Conservation (phyloP, 2,797 vertebrate genomes). For the Vespertilio murinus region DNA sequence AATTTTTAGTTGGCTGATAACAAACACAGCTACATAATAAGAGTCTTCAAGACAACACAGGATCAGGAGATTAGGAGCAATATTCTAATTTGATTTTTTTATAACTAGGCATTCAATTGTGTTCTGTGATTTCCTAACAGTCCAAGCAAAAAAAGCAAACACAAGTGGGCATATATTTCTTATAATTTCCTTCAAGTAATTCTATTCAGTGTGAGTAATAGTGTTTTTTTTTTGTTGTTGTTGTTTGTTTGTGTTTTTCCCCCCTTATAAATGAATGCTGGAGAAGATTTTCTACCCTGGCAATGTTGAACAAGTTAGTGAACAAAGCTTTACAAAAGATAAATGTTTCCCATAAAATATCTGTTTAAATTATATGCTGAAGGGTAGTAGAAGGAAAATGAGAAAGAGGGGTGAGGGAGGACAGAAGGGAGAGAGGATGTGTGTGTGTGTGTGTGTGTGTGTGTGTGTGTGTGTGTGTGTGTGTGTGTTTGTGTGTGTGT, state of each 20-base stretch:
- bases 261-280: not conserved
- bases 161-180: not conserved
- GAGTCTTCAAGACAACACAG: slow-evolving; percentile 11
- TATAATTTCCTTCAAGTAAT: not conserved
- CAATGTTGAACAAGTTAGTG: not conserved
- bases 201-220: not conserved
- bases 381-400: not conserved
- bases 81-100: slow-evolving; percentile 27
- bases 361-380: not conserved
- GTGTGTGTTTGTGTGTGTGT: too few species aligned
- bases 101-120: not conserved
- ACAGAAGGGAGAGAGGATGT: not conserved
- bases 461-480: too few species aligned
- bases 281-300: not conserved
- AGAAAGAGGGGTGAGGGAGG: not conserved
- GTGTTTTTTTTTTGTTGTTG: not conserved
- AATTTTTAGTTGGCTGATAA: slow-evolving; percentile 13
- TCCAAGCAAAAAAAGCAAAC: not conserved
- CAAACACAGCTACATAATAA: slow-evolving; percentile 16
- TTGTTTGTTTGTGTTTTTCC: too few species aligned
- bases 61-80: slow-evolving; percentile 6
- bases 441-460: too few species aligned
- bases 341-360: not conserved
- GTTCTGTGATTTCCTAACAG: slow-evolving; percentile 7
- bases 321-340: not conserved